Evolutionary conservation across 2,797 vertebrate genomes (phyloP).

Genomic region (Choloepus didactylus): DNA sequence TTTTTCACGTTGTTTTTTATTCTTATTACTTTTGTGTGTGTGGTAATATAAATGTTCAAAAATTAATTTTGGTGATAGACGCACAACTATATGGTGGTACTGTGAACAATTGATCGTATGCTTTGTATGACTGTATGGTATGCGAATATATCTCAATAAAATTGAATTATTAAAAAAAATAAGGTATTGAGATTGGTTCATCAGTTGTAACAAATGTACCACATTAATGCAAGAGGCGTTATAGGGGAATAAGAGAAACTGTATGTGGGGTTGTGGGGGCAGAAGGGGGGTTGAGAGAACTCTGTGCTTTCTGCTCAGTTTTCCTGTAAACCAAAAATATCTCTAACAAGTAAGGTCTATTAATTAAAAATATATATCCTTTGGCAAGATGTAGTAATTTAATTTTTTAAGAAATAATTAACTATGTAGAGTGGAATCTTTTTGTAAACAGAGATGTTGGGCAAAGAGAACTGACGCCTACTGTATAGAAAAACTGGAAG

Average conservation of each 20-base stretch:
- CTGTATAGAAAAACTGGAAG: too few species aligned
- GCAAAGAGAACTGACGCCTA: neutral
- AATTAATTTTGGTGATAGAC: too few species aligned
- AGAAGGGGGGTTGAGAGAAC: neutral
- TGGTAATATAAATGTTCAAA: too few species aligned
- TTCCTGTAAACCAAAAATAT: neutral
- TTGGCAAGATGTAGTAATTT: neutral
- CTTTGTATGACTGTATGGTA: too few species aligned
- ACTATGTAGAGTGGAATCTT: neutral
- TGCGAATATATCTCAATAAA: too few species aligned
- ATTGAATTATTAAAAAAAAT: neutral
- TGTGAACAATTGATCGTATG: too few species aligned
- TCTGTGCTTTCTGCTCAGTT: neutral
- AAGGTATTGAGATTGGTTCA: neutral
- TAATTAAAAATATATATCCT: neutral
- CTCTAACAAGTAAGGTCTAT: neutral
- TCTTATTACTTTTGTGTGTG: too few species aligned
- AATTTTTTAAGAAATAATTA: neutral
- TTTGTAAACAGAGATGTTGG: neutral
- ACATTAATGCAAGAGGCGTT: neutral
- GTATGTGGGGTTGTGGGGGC: neutral
- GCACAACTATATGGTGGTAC: too few species aligned
- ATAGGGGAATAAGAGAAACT: neutral
- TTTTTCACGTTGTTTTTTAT: too few species aligned
- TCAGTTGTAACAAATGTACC: neutral